Conservation (phyloP, 1,140 invertebrate genomes). For the Cyclargus thomasi region DNA sequence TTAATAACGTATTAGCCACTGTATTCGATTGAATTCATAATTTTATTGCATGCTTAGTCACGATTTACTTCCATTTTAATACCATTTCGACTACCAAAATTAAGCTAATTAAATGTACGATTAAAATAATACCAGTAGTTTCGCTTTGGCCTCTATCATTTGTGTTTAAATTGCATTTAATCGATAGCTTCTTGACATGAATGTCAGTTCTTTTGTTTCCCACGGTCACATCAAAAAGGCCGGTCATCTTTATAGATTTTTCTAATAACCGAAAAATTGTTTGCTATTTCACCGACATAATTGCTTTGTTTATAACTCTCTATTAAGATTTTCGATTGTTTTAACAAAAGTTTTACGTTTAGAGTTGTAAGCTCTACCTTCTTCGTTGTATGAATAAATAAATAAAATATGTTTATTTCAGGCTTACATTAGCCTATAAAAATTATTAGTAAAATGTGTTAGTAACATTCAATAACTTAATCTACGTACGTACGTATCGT, state of each 20-base stretch:
- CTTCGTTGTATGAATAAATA: too few relatives aligned
- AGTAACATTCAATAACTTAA: too few relatives aligned
- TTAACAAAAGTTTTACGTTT: neutral
- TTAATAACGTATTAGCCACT: conserved; percentile 54
- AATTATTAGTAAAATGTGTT: too few relatives aligned
- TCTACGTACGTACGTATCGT: too few relatives aligned
- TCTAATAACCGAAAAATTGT: conserved; percentile 22
- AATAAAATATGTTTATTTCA: too few relatives aligned
- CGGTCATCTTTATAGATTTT: conserved; percentile 14
- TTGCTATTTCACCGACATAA: conserved; percentile 20
- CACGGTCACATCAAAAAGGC: conserved; percentile 23
- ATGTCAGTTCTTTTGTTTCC: conserved; percentile 19
- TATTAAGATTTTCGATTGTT: neutral
- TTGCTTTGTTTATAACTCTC: conserved; percentile 18
- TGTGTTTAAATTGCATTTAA: conserved; percentile 15
- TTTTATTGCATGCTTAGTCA: conserved; percentile 54
- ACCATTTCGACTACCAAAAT: conserved; percentile 36
- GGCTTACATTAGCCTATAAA: too few relatives aligned
- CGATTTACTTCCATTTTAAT: conserved; percentile 45
- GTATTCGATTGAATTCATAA: conserved; percentile 48
- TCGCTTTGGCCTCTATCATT: neutral
- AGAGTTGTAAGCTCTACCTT: too few relatives aligned
- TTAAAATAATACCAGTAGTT: conserved; percentile 15
- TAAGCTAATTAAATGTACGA: conserved; percentile 26
- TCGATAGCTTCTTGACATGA: conserved; percentile 4